Evolutionary conservation across 1,140 invertebrate species (phyloP).

Genomic region (Hypothenemus hampei): DNA sequence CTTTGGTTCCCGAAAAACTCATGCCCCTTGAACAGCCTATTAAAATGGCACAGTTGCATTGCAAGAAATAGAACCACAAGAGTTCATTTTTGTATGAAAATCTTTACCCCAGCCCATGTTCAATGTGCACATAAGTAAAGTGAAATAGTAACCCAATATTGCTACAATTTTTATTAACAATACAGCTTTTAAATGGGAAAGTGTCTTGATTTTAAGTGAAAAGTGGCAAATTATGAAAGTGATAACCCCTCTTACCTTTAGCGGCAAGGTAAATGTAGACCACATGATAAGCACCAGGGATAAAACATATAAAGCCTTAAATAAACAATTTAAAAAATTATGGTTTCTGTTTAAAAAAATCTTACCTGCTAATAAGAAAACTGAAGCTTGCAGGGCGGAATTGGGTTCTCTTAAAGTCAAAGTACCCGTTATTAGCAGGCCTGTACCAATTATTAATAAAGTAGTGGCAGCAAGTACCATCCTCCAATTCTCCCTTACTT

Average conservation of each 20-base stretch:
- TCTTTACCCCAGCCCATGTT: too few species aligned
- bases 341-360: background rate
- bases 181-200: too few species aligned
- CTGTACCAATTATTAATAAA: constrained; percentile 69
- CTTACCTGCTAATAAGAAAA: constrained; percentile 65
- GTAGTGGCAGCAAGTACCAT: constrained; percentile 74
- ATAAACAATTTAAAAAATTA: background rate
- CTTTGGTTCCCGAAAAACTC: too few species aligned
- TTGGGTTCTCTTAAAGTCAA: constrained; percentile 63
- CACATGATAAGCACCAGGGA: constrained; percentile 75
- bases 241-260: constrained; percentile 72
- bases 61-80: too few species aligned
- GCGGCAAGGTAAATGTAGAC: constrained; percentile 79
- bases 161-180: background rate
- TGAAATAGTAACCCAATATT: background rate
- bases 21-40: too few species aligned
- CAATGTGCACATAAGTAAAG: background rate
- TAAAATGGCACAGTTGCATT: too few species aligned
- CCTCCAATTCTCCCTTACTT: constrained; percentile 79
- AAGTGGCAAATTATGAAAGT: constrained; percentile 76
- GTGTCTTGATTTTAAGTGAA: too few species aligned
- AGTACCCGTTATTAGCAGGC: constrained; percentile 67
- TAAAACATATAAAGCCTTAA: constrained; percentile 70
- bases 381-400: constrained; percentile 68
- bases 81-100: too few species aligned